A percentile compares a stretch with the other conserved stretches of the same genome.
Conservation (phyloP, 2,113 vertebrate genomes). For the Lonchura striata region DNA sequence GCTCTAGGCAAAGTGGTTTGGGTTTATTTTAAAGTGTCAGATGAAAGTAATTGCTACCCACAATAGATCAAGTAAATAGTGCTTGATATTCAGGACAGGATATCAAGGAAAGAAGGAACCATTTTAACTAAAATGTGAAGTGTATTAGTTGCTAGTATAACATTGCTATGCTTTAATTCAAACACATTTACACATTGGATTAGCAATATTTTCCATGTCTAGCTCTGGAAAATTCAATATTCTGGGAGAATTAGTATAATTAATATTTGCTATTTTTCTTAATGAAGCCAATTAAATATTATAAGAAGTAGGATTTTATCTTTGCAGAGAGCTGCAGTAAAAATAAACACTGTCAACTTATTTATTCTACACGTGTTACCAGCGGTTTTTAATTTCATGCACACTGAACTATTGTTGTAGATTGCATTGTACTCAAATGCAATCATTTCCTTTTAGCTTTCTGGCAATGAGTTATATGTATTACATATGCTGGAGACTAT, state of each 20-base stretch:
- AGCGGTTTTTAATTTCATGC: constrained; percentile 81
- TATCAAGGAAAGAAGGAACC: not conserved
- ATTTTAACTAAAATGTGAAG: not conserved
- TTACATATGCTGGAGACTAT: constrained; percentile 78
- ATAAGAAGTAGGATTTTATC: constrained; percentile 20
- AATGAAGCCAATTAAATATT: constrained; percentile 38
- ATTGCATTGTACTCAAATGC: constrained; percentile 81
- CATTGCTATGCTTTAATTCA: not conserved
- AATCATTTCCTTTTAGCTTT: constrained; percentile 83
- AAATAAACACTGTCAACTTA: constrained; percentile 56
- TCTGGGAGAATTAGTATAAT: not conserved
- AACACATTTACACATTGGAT: not conserved
- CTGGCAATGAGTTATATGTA: constrained; percentile 73
- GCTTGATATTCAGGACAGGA: not conserved
- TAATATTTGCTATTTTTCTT: constrained; percentile 42
- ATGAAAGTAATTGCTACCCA: not conserved
- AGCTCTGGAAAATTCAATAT: constrained; percentile 21
- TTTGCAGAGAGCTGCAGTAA: constrained; percentile 33
- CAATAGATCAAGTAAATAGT: not conserved
- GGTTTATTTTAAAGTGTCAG: not conserved
- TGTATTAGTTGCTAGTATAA: not conserved
- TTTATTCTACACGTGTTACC: constrained; percentile 59
- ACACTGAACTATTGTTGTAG: constrained; percentile 78
- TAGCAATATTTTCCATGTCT: not conserved
- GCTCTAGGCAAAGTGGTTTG: not conserved